Base-by-base conservation (phyloP, 2,113 vertebrate genomes). In the Picathartes gymnocephalus region DNA sequence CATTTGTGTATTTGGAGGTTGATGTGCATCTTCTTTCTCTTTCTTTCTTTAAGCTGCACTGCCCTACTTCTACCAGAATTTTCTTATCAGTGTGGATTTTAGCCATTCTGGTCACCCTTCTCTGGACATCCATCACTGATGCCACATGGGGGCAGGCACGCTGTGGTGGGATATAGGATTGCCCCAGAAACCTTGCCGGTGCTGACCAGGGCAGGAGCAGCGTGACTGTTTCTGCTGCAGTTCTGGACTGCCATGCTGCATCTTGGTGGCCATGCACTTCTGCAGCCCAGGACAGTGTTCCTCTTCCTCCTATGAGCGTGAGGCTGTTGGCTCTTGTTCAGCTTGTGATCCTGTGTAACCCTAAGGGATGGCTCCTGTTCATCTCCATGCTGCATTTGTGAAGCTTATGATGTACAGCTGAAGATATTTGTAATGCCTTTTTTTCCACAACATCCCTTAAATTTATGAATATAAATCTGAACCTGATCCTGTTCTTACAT, bases 81-180 rank as follows among this genome's bases (percentile, higher is more conserved):
- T 95, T 77, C 37, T 70, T 73, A 35, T 1, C 6, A 2, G 23
- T 57, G 37, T 8, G 21, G 42, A 47, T 77, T 80, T 88, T 66
- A 81, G 54, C 42, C 15, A 9, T 81, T 73, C 18, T 66, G 25
- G 23, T 84, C 2, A 1, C n/a, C 69, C 9, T 61, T 61, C 48
- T 83, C 28, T 78, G 37, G 58, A 42, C 44, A 10, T 69, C 8
- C 0, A 2, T 76, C 47, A 10, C 33, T 81, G 71, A 54, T 9
- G 31, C 33, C 15, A 1, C 16, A 14, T 7, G 1, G 19, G 35
- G 68, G 39, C 61, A 76, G 35, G 8, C 0, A 0, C 3, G 6
- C 1, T 0, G 16, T 71, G 57, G 21, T 45, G 30, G 31, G 45
- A 18, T 60, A 10, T 9, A 40, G 79, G 21, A 42, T 31, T 86